phyloP scores from a whole-genome alignment of 2,797 vertebrate species.

The Channallabes apus region DNA sequence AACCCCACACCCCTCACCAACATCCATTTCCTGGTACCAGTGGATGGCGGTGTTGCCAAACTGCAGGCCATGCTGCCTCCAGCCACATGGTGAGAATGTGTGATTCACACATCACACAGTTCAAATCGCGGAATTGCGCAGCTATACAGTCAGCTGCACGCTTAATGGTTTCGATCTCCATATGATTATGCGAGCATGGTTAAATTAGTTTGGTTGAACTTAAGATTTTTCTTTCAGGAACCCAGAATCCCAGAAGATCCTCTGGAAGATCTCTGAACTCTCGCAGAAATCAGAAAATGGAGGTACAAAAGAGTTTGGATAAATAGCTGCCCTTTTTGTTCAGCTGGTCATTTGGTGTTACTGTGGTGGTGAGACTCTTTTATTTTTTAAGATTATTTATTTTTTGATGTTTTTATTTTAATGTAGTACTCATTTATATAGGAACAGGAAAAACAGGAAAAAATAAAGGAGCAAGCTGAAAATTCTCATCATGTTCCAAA shows the following conservation, averaged over 20 bases:
- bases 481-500: neutral
- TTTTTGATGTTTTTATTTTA: neutral
- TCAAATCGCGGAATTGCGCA: neutral
- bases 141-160: neutral
- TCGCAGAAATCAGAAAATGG: constrained; percentile 97
- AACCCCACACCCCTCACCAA: constrained; percentile 89
- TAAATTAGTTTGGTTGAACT: neutral
- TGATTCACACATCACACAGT: neutral
- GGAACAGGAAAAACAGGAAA: no score
- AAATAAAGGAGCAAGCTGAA: neutral
- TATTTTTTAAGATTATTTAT: neutral
- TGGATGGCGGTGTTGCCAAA: constrained; percentile 88
- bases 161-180: neutral
- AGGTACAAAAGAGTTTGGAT: constrained; percentile 71
- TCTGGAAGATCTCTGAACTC: constrained; percentile 95
- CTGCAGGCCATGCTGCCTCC: constrained; percentile 93
- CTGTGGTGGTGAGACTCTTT: neutral
- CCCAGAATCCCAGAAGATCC: constrained; percentile 90
- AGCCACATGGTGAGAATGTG: constrained; percentile 83
- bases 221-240: constrained; percentile 74
- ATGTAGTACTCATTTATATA: no score
- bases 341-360: neutral
- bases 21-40: constrained; percentile 89
- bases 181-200: no score
- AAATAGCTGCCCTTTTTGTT: neutral